phyloP scores from a whole-genome alignment of 2,113 vertebrate genomes.

The Craseonycteris thonglongyai region DNA sequence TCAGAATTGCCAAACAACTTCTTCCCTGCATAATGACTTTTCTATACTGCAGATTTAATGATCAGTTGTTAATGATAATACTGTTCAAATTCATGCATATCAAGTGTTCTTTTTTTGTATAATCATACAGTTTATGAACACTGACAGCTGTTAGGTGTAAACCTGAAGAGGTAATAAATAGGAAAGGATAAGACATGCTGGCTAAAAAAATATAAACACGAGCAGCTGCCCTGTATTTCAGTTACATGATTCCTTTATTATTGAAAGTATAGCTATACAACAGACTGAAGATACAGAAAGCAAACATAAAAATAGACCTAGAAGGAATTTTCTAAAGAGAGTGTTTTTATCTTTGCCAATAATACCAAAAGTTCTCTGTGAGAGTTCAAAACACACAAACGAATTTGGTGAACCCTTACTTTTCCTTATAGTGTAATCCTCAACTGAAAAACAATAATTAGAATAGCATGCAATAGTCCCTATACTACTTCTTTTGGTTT shows the following conservation, averaged over 20 bases:
- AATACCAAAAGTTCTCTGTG: not conserved
- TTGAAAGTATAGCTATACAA: not conserved
- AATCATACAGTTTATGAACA: conserved; percentile 22
- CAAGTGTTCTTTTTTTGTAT: not conserved
- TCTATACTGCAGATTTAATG: not conserved
- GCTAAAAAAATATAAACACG: not conserved
- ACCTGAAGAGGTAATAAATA: conserved; percentile 2
- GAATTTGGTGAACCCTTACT: not conserved
- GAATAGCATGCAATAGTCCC: not conserved
- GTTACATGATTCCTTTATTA: not conserved
- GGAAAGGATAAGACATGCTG: not conserved
- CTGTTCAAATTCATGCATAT: not conserved
- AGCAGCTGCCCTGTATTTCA: not conserved
- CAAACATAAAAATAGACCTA: not conserved
- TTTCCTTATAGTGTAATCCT: not conserved
- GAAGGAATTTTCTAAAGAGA: not conserved
- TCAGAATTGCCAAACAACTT: not conserved
- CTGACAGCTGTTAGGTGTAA: conserved; percentile 38
- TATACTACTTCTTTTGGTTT: not conserved
- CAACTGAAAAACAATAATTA: not conserved
- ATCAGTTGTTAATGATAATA: not conserved
- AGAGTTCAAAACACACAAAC: not conserved
- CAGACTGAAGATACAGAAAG: not conserved
- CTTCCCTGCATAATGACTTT: not conserved
- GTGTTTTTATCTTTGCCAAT: not conserved